Percentiles rank a stretch among this genome's conserved stretches.
These are phyloP conservation scores for Sarotherodon lohbergeri DNA, from an alignment of 2,113 vertebrate species.

Conservation along the genomic window DNA sequence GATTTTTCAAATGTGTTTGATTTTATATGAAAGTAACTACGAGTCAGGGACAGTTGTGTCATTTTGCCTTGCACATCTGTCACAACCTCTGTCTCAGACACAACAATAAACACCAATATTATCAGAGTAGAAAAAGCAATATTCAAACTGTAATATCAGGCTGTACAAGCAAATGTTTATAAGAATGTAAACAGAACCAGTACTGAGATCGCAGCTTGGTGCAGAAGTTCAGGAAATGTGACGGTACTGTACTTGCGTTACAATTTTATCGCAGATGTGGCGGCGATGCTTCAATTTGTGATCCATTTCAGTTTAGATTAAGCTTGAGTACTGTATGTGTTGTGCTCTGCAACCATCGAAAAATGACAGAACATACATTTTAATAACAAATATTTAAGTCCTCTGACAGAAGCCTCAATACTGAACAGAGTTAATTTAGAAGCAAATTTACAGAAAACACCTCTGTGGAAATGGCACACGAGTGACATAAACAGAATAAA, in stretches of 20 bases:
- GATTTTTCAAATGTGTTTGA: accelerated
- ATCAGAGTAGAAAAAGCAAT: background rate
- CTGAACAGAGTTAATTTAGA: background rate
- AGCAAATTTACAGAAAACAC: background rate
- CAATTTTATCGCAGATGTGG: no score
- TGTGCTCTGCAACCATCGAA: background rate
- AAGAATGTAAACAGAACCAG: background rate
- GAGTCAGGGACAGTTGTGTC: background rate
- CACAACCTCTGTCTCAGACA: background rate
- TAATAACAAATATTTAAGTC: background rate
- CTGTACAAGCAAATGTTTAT: background rate
- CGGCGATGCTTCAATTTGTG: accelerated
- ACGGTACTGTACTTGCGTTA: no score
- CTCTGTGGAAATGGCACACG: accelerated
- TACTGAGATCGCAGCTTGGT: background rate
- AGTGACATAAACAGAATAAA: background rate
- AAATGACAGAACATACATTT: background rate
- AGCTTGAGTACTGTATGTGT: background rate
- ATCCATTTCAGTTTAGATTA: background rate
- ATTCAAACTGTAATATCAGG: accelerated
- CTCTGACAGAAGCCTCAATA: background rate
- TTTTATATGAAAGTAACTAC: accelerated
- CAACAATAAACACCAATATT: background rate
- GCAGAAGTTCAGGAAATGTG: no score
- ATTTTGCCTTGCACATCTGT: background rate